A percentile compares a stretch with the other conserved stretches of the same genome.
Conservation (phyloP, 2,888 invertebrate genomes). For the Mythimna loreyi region DNA sequence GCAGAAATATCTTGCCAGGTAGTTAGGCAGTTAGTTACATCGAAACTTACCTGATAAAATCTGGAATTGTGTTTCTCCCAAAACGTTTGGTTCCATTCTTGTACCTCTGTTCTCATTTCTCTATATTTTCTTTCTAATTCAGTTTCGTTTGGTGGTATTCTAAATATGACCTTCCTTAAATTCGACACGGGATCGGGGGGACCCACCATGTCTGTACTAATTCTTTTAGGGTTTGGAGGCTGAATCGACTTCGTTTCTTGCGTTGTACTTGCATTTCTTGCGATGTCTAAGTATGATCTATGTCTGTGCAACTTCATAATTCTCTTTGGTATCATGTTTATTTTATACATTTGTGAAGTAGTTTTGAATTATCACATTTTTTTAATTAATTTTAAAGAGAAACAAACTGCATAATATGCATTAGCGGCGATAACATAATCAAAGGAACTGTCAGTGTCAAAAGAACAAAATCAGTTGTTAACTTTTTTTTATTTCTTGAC, state of each 20-base stretch:
- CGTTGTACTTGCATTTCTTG: constrained; percentile 72
- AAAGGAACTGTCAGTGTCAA: constrained; percentile 10
- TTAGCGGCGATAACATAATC: background rate
- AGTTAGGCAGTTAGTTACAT: too few species aligned
- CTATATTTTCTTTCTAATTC: constrained; percentile 92
- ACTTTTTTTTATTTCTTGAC: background rate
- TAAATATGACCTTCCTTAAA: constrained; percentile 93
- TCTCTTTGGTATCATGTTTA: constrained; percentile 60
- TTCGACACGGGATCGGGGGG: constrained; percentile 96
- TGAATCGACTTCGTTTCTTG: constrained; percentile 78
- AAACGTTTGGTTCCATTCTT: constrained; percentile 96
- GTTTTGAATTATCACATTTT: constrained; percentile 41
- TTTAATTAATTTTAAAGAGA: background rate
- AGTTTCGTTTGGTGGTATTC: constrained; percentile 92
- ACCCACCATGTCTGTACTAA: constrained; percentile 92
- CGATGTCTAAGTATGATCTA: constrained; percentile 57
- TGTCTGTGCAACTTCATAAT: constrained; percentile 55
- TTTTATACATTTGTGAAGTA: constrained; percentile 8
- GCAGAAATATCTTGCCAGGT: too few species aligned
- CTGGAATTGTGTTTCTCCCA: constrained; percentile 95
- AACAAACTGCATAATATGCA: constrained; percentile 13
- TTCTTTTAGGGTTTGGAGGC: constrained; percentile 82
- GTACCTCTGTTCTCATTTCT: constrained; percentile 92
- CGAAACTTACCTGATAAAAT: constrained; percentile 91
- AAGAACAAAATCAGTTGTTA: constrained; percentile 55